Base-by-base conservation (phyloP, 23 tunicate species). In the Diplosoma virens region DNA sequence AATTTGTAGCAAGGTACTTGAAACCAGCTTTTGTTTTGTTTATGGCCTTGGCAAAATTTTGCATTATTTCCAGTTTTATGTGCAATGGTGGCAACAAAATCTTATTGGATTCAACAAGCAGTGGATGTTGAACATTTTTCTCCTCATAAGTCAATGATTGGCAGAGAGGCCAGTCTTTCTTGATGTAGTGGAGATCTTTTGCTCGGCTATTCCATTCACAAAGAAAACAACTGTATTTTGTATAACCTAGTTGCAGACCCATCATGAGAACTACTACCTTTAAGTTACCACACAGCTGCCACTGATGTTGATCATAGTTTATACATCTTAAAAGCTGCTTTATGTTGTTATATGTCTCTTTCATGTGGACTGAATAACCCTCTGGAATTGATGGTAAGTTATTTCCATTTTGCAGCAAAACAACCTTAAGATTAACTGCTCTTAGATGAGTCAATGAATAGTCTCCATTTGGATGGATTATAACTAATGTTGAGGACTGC, bases 341-440 rank as follows among this genome's bases (percentile, higher is more conserved):
- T 35, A 76, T 59, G 29, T 58, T 76, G 69, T 58, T 52, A 37
- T 76, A 76, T 32, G 69, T 76, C 69, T 56, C 70, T 33, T 72
- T 59, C 70, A 59, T 58, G 48, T 72, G 78, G 46, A 72, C 78
- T 72, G 78, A 60, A 34, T 72, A 72, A 48, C 61, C 61, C 60
- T 47, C 81, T 58, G 81, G 71, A 54, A 53, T 76, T 37, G 81
- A 76, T 58, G 81, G 81, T 25, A 58, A n/a, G 81, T 29, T 76
- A 25, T 72, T 72, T 76, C 68, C 81, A 59, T 76, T 76, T 34
- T 76, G 81, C 81, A 53, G 47, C 53, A 76, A 76, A 76, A 59
- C 71, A 53, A 47, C 81, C 53, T 32, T 58, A 58, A 76, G 58
- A 48, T n/a, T n/a, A n/a, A n/a, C 78, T 72, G 6, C 27, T 58